phyloP scores from a whole-genome alignment of 2,113 vertebrate species.

The Strigops habroptila region DNA sequence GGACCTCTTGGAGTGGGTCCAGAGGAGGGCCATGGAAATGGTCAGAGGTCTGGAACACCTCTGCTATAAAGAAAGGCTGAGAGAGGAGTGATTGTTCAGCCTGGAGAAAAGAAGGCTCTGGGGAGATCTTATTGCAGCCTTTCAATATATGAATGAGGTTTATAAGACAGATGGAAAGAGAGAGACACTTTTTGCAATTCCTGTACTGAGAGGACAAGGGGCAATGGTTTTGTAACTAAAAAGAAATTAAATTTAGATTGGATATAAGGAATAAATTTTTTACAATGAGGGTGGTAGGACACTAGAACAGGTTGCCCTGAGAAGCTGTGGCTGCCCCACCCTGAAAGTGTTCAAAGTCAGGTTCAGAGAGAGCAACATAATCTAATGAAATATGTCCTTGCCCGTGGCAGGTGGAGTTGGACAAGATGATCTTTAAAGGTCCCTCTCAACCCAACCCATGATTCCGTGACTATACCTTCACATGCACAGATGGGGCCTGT shows the following conservation, averaged over 20 bases:
- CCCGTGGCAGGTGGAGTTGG: background rate
- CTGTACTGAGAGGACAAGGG: background rate
- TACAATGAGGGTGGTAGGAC: background rate
- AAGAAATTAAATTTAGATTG: background rate
- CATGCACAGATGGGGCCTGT: background rate
- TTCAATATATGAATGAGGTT: background rate
- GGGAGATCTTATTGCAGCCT: background rate
- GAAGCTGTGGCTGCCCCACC: background rate
- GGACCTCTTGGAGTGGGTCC: fast-evolving
- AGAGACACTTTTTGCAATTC: background rate
- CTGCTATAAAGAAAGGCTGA: background rate
- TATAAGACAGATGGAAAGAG: background rate
- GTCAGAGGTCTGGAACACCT: background rate
- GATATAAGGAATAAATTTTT: background rate
- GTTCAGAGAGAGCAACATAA: background rate
- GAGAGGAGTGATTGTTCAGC: background rate
- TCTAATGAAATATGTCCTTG: background rate
- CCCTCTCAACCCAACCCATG: background rate
- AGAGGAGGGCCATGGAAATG: background rate
- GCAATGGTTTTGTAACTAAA: background rate
- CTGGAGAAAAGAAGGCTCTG: background rate
- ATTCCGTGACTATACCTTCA: background rate
- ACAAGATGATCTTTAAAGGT: background rate
- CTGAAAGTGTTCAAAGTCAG: background rate
- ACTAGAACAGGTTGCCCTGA: background rate